These are phyloP conservation scores for Glyptemys insculpta DNA, from an alignment of 2,797 vertebrate genomes.

Conservation along the genomic window DNA sequence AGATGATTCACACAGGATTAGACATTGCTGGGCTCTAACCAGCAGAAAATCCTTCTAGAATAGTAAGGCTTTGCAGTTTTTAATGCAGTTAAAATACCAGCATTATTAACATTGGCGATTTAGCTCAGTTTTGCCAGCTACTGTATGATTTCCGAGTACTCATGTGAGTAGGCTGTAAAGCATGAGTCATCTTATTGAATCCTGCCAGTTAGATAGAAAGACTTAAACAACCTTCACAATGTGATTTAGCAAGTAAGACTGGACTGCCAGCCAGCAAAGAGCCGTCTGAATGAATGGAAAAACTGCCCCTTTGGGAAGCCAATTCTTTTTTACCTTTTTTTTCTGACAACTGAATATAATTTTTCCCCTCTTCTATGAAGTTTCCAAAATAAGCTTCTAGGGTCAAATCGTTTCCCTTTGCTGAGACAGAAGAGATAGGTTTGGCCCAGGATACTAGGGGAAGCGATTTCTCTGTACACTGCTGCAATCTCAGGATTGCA, in stretches of 20 bases:
- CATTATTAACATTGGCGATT: not conserved
- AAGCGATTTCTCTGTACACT: not conserved
- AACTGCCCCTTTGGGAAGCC: not conserved
- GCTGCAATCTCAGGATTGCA: no score
- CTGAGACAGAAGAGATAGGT: not conserved
- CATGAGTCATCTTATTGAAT: conserved; percentile 50
- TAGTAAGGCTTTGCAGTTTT: not conserved
- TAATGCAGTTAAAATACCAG: conserved; percentile 40
- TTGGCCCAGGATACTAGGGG: no score
- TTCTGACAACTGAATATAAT: not conserved
- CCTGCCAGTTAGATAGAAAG: conserved; percentile 36
- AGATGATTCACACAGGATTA: not conserved
- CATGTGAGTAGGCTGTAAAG: conserved; percentile 43
- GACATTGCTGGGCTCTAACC: not conserved
- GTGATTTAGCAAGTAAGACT: conserved; percentile 15
- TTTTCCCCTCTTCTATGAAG: not conserved
- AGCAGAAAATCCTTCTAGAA: conserved; percentile 8
- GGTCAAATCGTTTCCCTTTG: not conserved
- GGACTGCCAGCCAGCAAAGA: not conserved
- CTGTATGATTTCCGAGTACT: conserved; percentile 29
- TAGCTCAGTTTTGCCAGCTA: conserved; percentile 45
- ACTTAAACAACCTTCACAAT: conserved; percentile 50
- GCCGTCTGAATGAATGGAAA: conserved; percentile 1
- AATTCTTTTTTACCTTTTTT: not conserved
- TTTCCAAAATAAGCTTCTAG: no score